phyloP scores from a whole-genome alignment of 2,797 vertebrate genomes.

The Ctenosaura bakeri region DNA sequence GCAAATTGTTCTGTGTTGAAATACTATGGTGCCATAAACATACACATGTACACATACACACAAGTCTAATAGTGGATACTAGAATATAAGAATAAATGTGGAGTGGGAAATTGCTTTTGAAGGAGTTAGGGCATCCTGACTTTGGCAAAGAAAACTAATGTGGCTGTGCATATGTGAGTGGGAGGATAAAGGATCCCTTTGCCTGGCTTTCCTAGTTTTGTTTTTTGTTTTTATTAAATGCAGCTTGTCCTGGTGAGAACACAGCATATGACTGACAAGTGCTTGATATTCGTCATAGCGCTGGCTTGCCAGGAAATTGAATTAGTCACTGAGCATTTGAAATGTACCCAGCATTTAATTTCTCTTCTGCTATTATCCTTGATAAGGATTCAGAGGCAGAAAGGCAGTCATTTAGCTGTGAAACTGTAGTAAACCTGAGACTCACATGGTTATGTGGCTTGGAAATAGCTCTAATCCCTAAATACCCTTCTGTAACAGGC shows the following conservation, averaged over 20 bases:
- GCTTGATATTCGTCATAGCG: conserved; percentile 14
- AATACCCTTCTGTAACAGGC: conserved; percentile 46
- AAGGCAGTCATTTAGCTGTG: conserved; percentile 37
- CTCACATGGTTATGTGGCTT: conserved; percentile 29
- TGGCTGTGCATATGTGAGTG: conserved; percentile 1
- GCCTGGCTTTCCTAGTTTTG: conserved; percentile 23
- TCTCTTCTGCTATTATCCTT: conserved; percentile 24
- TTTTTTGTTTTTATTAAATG: conserved; percentile 21
- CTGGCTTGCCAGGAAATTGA: conserved; percentile 46
- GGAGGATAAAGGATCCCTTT: background rate
- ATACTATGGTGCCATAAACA: conserved; percentile 19
- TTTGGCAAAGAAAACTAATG: conserved; percentile 22
- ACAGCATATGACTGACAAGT: conserved; percentile 27
- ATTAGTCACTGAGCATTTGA: conserved; percentile 32
- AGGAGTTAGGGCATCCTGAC: conserved; percentile 17
- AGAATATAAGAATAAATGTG: background rate
- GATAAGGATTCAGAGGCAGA: conserved; percentile 15
- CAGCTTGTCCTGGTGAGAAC: conserved; percentile 25
- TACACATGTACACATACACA: background rate
- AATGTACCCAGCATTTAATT: conserved; percentile 43
- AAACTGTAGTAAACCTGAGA: conserved; percentile 42
- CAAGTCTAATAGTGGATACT: background rate
- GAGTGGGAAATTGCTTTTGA: conserved; percentile 36
- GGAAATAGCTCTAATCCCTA: conserved; percentile 41
- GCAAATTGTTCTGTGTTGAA: background rate